phyloP scores from a whole-genome alignment of 2,888 invertebrate genomes.

The Drosophila histrio region DNA sequence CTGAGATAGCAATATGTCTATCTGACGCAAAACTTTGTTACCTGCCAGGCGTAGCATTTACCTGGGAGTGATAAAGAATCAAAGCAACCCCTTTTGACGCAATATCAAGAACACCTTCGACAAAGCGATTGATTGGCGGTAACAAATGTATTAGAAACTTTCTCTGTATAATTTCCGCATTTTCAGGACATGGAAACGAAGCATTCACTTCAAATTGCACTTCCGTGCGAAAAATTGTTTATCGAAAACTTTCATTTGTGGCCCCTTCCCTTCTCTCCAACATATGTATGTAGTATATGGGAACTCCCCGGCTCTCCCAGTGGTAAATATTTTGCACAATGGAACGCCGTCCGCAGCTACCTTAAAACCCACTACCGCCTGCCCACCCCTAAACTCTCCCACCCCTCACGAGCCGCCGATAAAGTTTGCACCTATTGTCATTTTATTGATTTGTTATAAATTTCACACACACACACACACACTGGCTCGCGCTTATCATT shows the following conservation, averaged over 20 bases:
- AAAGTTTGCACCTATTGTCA: conserved; percentile 77
- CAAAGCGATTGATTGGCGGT: conserved; percentile 68
- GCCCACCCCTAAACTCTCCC: not conserved
- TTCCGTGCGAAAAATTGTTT: conserved; percentile 80
- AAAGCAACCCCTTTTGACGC: conserved; percentile 10
- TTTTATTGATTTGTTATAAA: conserved; percentile 78
- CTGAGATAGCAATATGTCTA: conserved; percentile 34
- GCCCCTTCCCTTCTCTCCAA: not conserved
- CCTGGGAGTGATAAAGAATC: not conserved
- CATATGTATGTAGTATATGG: not conserved
- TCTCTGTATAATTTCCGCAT: conserved; percentile 76
- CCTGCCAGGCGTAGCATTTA: not conserved
- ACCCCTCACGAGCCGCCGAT: conserved; percentile 44
- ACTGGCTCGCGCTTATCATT: conserved; percentile 57
- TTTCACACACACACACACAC: conserved; percentile 54
- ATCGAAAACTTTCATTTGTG: conserved; percentile 66
- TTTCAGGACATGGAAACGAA: conserved; percentile 53
- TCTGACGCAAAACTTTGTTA: conserved; percentile 53
- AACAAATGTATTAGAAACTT: conserved; percentile 77
- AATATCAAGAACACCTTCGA: conserved; percentile 25
- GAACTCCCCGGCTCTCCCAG: not conserved
- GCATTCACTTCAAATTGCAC: conserved; percentile 77
- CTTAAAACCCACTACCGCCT: not conserved
- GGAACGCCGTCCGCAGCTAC: conserved; percentile 53
- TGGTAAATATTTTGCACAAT: conserved; percentile 53